Evolutionary conservation across 2,797 vertebrate genomes (phyloP), one percentile per base, ranked within the genome.

Genomic region (Hypotaenidia okinawae): DNA sequence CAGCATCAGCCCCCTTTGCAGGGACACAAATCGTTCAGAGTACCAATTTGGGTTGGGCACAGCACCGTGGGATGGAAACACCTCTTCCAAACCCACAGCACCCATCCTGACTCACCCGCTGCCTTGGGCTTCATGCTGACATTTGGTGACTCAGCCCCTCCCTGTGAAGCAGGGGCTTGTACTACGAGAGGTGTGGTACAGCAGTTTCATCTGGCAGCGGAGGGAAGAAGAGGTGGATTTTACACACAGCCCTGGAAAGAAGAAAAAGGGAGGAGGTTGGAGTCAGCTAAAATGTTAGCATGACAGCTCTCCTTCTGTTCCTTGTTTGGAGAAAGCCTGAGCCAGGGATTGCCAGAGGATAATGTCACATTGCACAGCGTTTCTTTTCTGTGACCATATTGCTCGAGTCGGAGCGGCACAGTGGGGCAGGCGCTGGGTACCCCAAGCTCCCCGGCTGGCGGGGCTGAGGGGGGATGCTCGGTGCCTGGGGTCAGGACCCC

Each of bases 301-400:
- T 25, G 94, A 89, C 68, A 89, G 57, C 22, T 96, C 68, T 94
- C 89, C 90, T 95, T 96, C 94, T 92, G 84, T 83, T 95, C 90
- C 59, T 47, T 81, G 62, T 4, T 81, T 75, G 77, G 28, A 92
- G 89, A 87, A 58, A 25, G 58, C 64, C 87, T 24, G 62, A 73
- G 66, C 85, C 57, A 5, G 3, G 62, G 35, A 19, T 16, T 96
- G 91, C 87, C 87, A 57, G 86, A 43, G 84, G 74, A 96, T 22
- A 66, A 79, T 61, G 73, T 47, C 78, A 84, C 77, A 5, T 1
- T 14, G 78, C 28, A 79, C 68, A 28, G 21, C 6, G 80, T 55
- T 86, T 28, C 77, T 10, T 51, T 67, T 30, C 73, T 84, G 13
- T 37, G 86, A 13, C 66, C 74, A 5, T 16, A 10, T 5, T 45